These are phyloP conservation scores for Helobdella robusta DNA, from an alignment of 2,888 invertebrate species.

Conservation along the genomic window DNA sequence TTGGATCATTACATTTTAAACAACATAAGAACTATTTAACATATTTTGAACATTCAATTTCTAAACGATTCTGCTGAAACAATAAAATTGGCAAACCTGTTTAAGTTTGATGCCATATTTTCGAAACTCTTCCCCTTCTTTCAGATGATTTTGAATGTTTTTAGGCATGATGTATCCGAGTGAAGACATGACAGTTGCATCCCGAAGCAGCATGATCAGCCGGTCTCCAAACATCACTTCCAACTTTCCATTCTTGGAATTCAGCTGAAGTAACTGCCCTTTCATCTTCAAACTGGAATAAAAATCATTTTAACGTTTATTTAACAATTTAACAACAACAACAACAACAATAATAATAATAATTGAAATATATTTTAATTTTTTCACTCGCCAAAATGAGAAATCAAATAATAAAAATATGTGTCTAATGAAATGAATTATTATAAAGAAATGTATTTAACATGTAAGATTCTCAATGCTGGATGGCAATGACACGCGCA, in stretches of 20 bases:
- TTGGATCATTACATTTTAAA: not conserved
- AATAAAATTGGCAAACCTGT: slow-evolving; percentile 60
- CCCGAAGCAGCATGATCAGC: slow-evolving; percentile 70
- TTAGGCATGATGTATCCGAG: slow-evolving; percentile 69
- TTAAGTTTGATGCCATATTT: slow-evolving; percentile 76
- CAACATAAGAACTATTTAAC: not conserved
- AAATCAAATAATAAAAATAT: too few relatives aligned
- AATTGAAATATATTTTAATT: too few relatives aligned
- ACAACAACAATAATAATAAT: too few relatives aligned
- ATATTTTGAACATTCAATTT: not conserved
- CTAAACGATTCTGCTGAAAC: too few relatives aligned
- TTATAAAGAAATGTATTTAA: too few relatives aligned
- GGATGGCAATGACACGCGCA: too few relatives aligned
- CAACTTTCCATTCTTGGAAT: slow-evolving; percentile 50
- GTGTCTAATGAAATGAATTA: too few relatives aligned
- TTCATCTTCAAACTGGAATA: slow-evolving; percentile 50
- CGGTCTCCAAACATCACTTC: slow-evolving; percentile 82
- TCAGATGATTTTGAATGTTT: slow-evolving; percentile 63
- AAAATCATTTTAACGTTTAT: not conserved
- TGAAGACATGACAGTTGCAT: slow-evolving; percentile 75
- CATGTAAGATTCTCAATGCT: too few relatives aligned
- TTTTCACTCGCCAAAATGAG: too few relatives aligned
- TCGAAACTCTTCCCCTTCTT: slow-evolving; percentile 68
- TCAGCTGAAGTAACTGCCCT: slow-evolving; percentile 53
- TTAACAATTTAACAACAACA: too few relatives aligned